Percentiles rank a stretch among this genome's conserved stretches.
Evolutionary conservation across 2,113 vertebrate genomes (phyloP).

Genomic region (Syngnathus floridae): DNA sequence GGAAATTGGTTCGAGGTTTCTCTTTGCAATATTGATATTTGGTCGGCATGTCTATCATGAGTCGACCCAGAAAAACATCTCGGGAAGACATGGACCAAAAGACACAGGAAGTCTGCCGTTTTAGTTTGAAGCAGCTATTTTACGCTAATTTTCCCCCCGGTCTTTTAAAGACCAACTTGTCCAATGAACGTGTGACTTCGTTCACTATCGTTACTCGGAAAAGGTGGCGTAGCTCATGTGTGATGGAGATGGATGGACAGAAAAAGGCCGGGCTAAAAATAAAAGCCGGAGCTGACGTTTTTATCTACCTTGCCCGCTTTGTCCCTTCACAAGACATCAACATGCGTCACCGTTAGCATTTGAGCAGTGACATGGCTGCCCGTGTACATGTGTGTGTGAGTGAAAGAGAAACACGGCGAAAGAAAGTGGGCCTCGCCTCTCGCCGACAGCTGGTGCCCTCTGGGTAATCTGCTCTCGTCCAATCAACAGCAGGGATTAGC

Average conservation of each 20-base stretch:
- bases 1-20: not conserved
- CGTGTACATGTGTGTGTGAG: slow-evolving; percentile 11
- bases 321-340: not conserved
- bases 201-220: not conserved
- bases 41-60: not conserved
- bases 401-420: slow-evolving; percentile 22
- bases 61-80: not conserved
- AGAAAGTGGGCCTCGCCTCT: slow-evolving; percentile 61
- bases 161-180: not conserved
- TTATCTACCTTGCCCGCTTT: slow-evolving; percentile 21
- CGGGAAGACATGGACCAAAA: not conserved
- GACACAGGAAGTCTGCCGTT: not conserved
- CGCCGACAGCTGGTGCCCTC: slow-evolving; percentile 67
- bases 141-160: not conserved
- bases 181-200: not conserved
- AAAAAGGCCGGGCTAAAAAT: slow-evolving; percentile 21
- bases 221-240: not conserved
- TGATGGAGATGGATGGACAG: not conserved
- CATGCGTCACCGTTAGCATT: slow-evolving; percentile 1
- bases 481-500: slow-evolving; percentile 63
- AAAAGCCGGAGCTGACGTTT: slow-evolving; percentile 9
- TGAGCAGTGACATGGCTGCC: not conserved
- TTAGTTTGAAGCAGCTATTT: not conserved
- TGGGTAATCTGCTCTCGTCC: slow-evolving; percentile 63
- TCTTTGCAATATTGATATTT: not conserved